phyloP scores from a whole-genome alignment of 2,797 vertebrate genomes.

The Siniperca scherzeri region DNA sequence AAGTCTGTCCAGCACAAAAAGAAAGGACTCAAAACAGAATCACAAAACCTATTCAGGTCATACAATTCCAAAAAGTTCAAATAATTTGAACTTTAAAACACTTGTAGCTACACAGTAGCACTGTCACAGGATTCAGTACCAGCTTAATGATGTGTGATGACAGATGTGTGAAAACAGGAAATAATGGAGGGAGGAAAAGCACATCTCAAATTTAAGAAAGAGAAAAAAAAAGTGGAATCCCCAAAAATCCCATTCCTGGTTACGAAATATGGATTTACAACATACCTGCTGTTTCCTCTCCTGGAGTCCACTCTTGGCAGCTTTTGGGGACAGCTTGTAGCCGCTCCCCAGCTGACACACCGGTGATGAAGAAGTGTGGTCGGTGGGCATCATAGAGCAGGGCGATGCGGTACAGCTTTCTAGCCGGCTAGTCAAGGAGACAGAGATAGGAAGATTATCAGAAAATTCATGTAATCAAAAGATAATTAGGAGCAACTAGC shows the following conservation, averaged over 20 bases:
- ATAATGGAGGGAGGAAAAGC: not conserved
- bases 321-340: slow-evolving; percentile 90
- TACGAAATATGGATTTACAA: not conserved
- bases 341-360: slow-evolving; percentile 93
- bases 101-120: too few relatives aligned
- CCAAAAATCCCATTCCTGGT: not conserved
- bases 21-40: not conserved
- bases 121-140: not conserved
- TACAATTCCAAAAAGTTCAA: not conserved
- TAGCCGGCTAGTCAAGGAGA: slow-evolving; percentile 88
- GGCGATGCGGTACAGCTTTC: slow-evolving; percentile 94
- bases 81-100: not conserved
- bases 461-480: slow-evolving; percentile 1
- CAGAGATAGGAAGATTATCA: slow-evolving; percentile 4
- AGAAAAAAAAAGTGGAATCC: not conserved
- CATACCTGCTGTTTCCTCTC: slow-evolving; percentile 85
- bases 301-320: slow-evolving; percentile 97
- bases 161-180: not conserved
- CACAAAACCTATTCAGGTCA: not conserved
- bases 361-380: slow-evolving; percentile 96
- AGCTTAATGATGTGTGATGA: not conserved
- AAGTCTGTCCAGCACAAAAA: not conserved
- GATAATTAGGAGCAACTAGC: not conserved
- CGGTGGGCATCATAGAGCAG: slow-evolving; percentile 98
- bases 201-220: not conserved